A percentile compares a stretch with the other conserved stretches of the same genome.
Conservation (phyloP, 2,888 invertebrate species). For the Melangyna quadrimaculata region DNA sequence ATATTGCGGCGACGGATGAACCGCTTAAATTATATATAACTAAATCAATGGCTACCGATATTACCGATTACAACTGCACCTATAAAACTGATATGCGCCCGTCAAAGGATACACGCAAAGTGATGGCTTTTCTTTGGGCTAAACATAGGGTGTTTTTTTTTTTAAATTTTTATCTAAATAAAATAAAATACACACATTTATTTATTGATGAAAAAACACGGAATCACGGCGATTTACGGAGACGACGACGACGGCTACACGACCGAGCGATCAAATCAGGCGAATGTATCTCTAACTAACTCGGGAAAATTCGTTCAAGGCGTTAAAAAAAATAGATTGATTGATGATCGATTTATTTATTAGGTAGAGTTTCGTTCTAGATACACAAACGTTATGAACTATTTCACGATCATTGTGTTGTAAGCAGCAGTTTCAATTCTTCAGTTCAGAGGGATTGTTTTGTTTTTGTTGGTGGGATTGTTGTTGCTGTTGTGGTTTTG, state of each 20-base stretch:
- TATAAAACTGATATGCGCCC: not conserved
- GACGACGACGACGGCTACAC: constrained; percentile 1
- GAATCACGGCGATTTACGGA: not conserved
- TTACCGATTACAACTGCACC: not conserved
- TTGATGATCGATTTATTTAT: constrained; percentile 46
- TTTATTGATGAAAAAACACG: too few species aligned
- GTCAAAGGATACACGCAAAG: constrained; percentile 46
- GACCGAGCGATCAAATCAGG: not conserved
- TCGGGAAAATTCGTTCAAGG: constrained; percentile 39
- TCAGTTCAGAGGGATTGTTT: not conserved
- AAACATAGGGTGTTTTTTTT: constrained; percentile 16
- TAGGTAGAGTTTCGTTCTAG: constrained; percentile 1
- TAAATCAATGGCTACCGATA: not conserved
- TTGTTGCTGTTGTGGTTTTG: not conserved
- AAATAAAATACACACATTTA: not conserved
- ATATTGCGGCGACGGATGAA: not conserved
- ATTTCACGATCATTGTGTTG: constrained; percentile 57
- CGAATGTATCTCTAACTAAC: constrained; percentile 25
- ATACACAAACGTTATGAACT: constrained; percentile 10
- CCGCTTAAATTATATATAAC: not conserved
- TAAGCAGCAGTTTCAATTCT: not conserved
- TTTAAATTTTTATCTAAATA: not conserved
- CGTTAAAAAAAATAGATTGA: constrained; percentile 54
- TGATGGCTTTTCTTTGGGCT: not conserved
- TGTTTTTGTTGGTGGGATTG: constrained; percentile 49